These are phyloP conservation scores for Spheniscus mendiculus DNA, from an alignment of 2,113 vertebrate species.

Conservation along the genomic window DNA sequence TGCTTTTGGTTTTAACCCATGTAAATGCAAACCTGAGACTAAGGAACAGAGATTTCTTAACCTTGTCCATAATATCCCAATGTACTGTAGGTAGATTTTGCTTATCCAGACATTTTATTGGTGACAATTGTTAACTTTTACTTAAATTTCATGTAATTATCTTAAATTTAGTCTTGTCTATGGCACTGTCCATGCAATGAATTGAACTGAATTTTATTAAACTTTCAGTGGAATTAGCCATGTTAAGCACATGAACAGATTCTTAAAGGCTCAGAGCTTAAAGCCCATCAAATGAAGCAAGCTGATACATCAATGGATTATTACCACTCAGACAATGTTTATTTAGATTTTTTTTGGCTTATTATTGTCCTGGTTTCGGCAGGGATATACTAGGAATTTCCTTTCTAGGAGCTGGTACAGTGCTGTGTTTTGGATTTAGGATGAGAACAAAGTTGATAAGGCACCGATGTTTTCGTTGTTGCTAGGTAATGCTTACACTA, in stretches of 20 bases:
- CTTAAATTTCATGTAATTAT: neutral
- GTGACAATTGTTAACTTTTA: neutral
- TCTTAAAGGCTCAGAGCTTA: neutral
- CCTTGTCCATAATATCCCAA: neutral
- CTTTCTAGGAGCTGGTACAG: too few relatives aligned
- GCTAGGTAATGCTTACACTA: too few relatives aligned
- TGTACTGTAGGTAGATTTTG: neutral
- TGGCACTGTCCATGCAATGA: neutral
- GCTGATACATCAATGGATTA: neutral
- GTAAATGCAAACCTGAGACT: neutral
- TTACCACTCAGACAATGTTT: neutral
- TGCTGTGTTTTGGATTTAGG: too few relatives aligned
- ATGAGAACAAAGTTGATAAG: too few relatives aligned
- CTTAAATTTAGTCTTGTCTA: neutral
- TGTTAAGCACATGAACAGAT: neutral
- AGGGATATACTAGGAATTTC: too few relatives aligned
- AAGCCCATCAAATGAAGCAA: neutral
- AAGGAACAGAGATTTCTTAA: neutral
- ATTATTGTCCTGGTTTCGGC: too few relatives aligned
- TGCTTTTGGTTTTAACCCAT: neutral
- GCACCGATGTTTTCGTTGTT: too few relatives aligned
- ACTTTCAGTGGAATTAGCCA: neutral
- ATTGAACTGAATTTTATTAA: neutral
- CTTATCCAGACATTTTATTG: neutral
- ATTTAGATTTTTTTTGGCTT: neutral